phyloP scores from a whole-genome alignment of 1,140 invertebrate species.

The Panulirus ornatus region DNA sequence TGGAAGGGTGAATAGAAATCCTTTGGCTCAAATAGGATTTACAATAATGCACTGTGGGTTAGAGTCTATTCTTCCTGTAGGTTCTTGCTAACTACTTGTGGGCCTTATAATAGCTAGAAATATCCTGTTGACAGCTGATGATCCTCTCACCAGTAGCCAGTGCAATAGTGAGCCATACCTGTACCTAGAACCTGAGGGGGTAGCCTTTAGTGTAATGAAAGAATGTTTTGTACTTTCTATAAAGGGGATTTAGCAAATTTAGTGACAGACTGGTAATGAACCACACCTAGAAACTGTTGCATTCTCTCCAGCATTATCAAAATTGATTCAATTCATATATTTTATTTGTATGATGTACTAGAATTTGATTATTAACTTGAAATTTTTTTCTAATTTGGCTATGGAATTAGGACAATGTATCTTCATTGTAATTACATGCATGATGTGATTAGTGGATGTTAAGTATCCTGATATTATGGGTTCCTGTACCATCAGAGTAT shows the following conservation, averaged over 20 bases:
- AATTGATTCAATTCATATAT: neutral
- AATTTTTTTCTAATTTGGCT: neutral
- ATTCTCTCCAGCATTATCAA: neutral
- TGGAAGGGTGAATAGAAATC: too few species aligned
- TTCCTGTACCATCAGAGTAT: neutral
- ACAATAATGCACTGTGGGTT: too few species aligned
- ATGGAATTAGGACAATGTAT: conserved; percentile 19
- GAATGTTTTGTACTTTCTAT: conserved; percentile 43
- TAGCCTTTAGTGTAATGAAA: conserved; percentile 27
- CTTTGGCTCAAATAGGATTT: too few species aligned
- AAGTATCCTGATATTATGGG: neutral
- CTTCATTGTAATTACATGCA: conserved; percentile 28
- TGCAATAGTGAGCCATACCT: conserved; percentile 31
- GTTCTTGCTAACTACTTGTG: too few species aligned
- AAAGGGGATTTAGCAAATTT: conserved; percentile 12
- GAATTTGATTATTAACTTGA: neutral
- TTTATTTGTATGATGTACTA: neutral
- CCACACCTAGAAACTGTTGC: neutral
- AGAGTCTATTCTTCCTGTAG: too few species aligned
- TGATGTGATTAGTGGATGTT: conserved; percentile 22
- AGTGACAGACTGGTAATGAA: conserved; percentile 6
- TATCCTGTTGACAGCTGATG: neutral
- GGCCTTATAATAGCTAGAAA: neutral
- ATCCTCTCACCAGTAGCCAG: conserved; percentile 25
- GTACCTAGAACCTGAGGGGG: conserved; percentile 8